Evolutionary conservation across 2,113 vertebrate genomes (phyloP).

Genomic region (Austrofundulus limnaeus): DNA sequence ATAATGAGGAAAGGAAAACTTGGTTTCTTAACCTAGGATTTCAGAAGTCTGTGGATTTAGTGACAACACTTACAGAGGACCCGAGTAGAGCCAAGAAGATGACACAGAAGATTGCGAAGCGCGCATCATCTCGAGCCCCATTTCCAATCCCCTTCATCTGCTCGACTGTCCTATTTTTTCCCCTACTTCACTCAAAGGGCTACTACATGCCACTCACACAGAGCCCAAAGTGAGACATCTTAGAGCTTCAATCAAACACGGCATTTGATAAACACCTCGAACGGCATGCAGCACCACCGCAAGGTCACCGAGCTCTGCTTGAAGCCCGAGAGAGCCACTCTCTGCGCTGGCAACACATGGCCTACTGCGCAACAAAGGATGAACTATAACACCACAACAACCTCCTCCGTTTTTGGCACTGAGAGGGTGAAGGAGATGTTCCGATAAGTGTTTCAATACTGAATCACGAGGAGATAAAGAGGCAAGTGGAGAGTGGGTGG

Average conservation of each 20-base stretch:
- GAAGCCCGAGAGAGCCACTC: conserved; percentile 21
- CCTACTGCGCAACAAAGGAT: conserved; percentile 53
- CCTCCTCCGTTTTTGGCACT: conserved; percentile 32
- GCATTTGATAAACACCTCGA: conserved; percentile 61
- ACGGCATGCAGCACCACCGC: conserved; percentile 47
- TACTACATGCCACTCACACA: conserved; percentile 38
- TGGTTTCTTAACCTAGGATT: conserved; percentile 27
- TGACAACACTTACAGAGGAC: conserved; percentile 32
- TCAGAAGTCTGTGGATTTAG: conserved; percentile 32
- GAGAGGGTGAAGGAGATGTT: conserved; percentile 43
- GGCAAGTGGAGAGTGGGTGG: conserved; percentile 19
- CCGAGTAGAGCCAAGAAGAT: conserved; percentile 37
- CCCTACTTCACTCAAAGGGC: conserved; percentile 9
- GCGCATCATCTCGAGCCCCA: conserved; percentile 26
- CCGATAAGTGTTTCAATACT: conserved; percentile 56
- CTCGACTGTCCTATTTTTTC: conserved; percentile 14
- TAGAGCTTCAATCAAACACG: conserved; percentile 51
- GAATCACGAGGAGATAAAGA: conserved; percentile 42
- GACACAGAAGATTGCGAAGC: conserved; percentile 40
- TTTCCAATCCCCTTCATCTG: conserved; percentile 3
- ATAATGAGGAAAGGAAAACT: conserved; percentile 12
- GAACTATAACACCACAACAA: conserved; percentile 61
- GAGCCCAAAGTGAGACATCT: conserved; percentile 47
- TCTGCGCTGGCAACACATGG: conserved; percentile 39
- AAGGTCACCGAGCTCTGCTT: conserved; percentile 56